A percentile compares a stretch with the other conserved stretches of the same genome.
phyloP scores from a whole-genome alignment of 2,113 vertebrate genomes.

The Psophia crepitans region DNA sequence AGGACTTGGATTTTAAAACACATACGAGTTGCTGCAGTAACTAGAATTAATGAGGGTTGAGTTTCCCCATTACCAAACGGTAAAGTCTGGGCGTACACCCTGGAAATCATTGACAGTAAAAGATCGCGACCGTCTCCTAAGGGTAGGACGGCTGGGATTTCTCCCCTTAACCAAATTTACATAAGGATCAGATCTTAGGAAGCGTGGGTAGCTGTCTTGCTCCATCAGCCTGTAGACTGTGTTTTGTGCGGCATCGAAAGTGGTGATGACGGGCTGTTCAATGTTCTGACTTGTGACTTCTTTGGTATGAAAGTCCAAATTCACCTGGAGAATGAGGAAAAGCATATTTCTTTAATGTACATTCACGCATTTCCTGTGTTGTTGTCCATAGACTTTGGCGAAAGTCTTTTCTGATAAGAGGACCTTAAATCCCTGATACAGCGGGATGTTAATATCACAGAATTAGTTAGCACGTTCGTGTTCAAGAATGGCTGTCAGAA shows the following conservation, averaged over 20 bases:
- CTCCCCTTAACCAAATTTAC: slow-evolving; percentile 75
- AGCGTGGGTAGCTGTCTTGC: slow-evolving; percentile 92
- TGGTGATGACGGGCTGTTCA: slow-evolving; percentile 19
- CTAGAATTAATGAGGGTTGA: background rate
- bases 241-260: slow-evolving; percentile 85
- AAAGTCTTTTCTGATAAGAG: background rate
- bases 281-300: slow-evolving; percentile 2
- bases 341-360: background rate
- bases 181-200: slow-evolving; percentile 87
- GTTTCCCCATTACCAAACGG: slow-evolving; percentile 68
- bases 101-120: slow-evolving; percentile 86
- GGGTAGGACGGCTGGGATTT: slow-evolving; percentile 66
- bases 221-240: slow-evolving; percentile 91
- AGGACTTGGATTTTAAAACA: background rate
- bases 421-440: background rate
- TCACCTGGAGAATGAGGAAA: slow-evolving; percentile 77
- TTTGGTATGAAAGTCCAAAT: slow-evolving; percentile 54
- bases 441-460: background rate
- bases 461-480: background rate
- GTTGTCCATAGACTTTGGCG: background rate
- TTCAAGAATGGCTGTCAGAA: background rate
- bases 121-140: slow-evolving; percentile 87
- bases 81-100: slow-evolving; percentile 68
- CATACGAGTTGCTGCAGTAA: rapidly evolving
- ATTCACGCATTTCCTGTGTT: background rate